These are phyloP conservation scores for Pseudomyrmex sp. DNA, from an alignment of 1,140 invertebrate species.

Conservation along the genomic window DNA sequence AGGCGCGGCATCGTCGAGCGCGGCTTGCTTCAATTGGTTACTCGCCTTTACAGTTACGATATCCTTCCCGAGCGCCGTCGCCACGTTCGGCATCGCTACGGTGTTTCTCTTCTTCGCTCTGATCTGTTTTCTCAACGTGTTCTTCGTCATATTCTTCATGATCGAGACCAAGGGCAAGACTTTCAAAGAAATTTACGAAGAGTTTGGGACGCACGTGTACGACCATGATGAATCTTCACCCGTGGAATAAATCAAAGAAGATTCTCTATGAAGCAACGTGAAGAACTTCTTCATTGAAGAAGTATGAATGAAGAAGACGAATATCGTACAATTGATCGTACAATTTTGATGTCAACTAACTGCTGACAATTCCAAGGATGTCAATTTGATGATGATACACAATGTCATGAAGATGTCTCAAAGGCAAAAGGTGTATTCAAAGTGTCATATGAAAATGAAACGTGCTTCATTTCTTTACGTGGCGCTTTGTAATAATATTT, in stretches of 20 bases:
- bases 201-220: slow-evolving; percentile 65
- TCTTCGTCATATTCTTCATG: slow-evolving; percentile 88
- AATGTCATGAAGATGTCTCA: no score
- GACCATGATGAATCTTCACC: background rate
- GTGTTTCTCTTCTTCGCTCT: slow-evolving; percentile 89
- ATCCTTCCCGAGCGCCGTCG: slow-evolving; percentile 87
- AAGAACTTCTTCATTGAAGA: no score
- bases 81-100: slow-evolving; percentile 85
- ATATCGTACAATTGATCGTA: no score
- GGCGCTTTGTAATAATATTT: no score
- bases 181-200: slow-evolving; percentile 86
- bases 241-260: background rate
- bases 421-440: no score
- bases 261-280: background rate
- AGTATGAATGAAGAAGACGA: no score
- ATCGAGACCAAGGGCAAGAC: slow-evolving; percentile 90
- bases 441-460: no score
- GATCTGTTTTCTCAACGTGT: slow-evolving; percentile 87
- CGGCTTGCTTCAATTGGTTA: slow-evolving; percentile 89
- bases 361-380: no score
- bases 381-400: no score
- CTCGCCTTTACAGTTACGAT: slow-evolving; percentile 89
- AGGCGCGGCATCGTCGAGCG: slow-evolving; percentile 87
- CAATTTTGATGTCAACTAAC: no score
- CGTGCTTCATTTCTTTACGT: no score